Evolutionary conservation across 2,113 vertebrate genomes (phyloP).

Genomic region (Pachypanchax playfairii): DNA sequence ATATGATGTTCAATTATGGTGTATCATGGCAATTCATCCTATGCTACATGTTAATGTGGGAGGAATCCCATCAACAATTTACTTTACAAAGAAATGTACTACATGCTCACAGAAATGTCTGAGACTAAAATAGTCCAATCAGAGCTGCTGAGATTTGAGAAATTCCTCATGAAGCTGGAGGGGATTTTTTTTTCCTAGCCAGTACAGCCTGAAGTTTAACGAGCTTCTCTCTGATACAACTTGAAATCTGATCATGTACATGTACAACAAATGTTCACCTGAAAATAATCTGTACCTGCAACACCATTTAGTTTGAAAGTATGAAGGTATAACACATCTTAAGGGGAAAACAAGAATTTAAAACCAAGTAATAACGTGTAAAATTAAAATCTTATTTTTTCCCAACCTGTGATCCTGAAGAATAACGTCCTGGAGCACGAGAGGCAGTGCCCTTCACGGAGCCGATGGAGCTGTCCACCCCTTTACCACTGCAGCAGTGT

Average conservation of each 20-base stretch:
- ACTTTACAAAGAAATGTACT: constrained; percentile 28
- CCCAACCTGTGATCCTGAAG: constrained; percentile 95
- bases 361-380: not conserved
- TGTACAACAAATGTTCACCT: too few species aligned
- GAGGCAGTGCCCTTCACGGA: constrained; percentile 92
- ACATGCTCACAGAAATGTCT: constrained; percentile 14
- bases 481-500: constrained; percentile 95
- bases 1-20: constrained; percentile 57
- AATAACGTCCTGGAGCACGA: constrained; percentile 91
- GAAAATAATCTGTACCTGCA: too few species aligned
- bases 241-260: constrained; percentile 17
- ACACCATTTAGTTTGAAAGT: too few species aligned
- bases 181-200: not conserved
- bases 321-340: too few species aligned
- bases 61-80: constrained; percentile 55
- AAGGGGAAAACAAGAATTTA: too few species aligned
- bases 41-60: constrained; percentile 45
- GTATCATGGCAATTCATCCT: constrained; percentile 33
- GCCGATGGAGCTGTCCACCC: constrained; percentile 93
- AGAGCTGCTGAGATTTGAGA: constrained; percentile 19
- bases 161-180: constrained; percentile 19
- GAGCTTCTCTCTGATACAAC: not conserved
- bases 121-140: constrained; percentile 24
- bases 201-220: constrained; percentile 18
- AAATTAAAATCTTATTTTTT: not conserved